Evolutionary conservation across 2,113 vertebrate genomes (phyloP), one percentile per base, ranked within the genome.

Genomic region (Cyprinodon variegatus): DNA sequence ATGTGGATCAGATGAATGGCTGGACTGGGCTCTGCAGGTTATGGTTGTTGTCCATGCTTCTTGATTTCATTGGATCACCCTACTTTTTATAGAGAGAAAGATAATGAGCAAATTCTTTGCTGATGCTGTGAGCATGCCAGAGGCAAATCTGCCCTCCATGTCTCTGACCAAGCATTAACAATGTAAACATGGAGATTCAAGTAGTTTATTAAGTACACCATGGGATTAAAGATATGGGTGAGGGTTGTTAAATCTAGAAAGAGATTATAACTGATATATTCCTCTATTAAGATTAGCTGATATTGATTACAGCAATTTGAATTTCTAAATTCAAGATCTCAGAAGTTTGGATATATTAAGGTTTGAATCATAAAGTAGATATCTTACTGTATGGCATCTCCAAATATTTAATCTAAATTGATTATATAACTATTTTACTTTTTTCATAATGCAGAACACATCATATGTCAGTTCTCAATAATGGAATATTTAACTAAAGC

Each of bases 81-180:
- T 61, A 64, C 81, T 81, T 81, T 76, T 85, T 78, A 79, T 83
- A 82, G 68, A 68, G 17, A 79, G 68, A 70, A 81, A 88, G 86
- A 88, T 92, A 92, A 94, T 89, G 87, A 92, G 87, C 46, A 82
- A 72, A 86, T 73, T 84, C 81, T 74, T 75, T 75, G 81, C 83
- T 59, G 72, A 72, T 74, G 83, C 90, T 87, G 77, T 86, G 81
- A 87, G 91, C 78, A 66, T 76, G 91, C 92, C 85, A 88, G 81
- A 80, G 89, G 92, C 91, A 77, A 74, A 86, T 85, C 60, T 87
- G 79, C 79, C 81, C 74, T 84, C 71, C 70, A 41, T 73, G 63
- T 86, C 79, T 79, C 81, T 86, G 76, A 72, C 82, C 70, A 71
- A 79, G 84, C 81, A 80, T 76, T 78, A 81, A 84, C 15, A 73